Conservation (phyloP, 2,797 vertebrate genomes). For the Scomberomorus guttatus region DNA sequence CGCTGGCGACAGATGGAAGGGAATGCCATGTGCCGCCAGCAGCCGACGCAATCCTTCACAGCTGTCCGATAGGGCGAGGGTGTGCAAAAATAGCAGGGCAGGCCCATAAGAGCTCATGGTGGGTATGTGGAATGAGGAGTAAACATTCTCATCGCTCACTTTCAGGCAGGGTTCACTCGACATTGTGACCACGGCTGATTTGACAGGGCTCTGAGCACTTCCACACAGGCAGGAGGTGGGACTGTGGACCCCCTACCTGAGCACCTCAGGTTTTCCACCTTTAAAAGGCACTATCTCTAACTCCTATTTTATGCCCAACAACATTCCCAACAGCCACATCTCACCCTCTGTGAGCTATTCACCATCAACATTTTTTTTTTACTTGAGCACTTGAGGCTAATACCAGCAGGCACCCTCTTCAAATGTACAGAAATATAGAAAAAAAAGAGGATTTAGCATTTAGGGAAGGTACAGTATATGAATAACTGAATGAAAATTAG, state of each 20-base stretch:
- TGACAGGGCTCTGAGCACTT: constrained; percentile 45
- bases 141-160: constrained; percentile 74
- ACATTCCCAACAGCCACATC: constrained; percentile 30
- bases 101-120: constrained; percentile 51
- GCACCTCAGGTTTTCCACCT: constrained; percentile 47
- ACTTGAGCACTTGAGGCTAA: constrained; percentile 18
- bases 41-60: constrained; percentile 75
- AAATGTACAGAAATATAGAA: neutral
- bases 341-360: constrained; percentile 50
- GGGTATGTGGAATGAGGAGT: constrained; percentile 64
- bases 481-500: neutral
- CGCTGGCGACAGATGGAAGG: constrained; percentile 75
- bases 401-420: neutral
- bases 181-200: constrained; percentile 52
- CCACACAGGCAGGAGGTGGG: constrained; percentile 39
- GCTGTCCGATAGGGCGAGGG: constrained; percentile 70
- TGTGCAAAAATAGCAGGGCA: constrained; percentile 67
- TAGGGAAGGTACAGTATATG: neutral
- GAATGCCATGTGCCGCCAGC: constrained; percentile 67
- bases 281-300: constrained; percentile 49
- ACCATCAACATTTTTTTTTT: neutral
- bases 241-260: constrained; percentile 41
- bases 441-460: neutral
- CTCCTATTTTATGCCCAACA: constrained; percentile 51
- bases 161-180: constrained; percentile 21